phyloP scores from a whole-genome alignment of 2,113 vertebrate genomes.

The Ibidorhyncha struthersii region DNA sequence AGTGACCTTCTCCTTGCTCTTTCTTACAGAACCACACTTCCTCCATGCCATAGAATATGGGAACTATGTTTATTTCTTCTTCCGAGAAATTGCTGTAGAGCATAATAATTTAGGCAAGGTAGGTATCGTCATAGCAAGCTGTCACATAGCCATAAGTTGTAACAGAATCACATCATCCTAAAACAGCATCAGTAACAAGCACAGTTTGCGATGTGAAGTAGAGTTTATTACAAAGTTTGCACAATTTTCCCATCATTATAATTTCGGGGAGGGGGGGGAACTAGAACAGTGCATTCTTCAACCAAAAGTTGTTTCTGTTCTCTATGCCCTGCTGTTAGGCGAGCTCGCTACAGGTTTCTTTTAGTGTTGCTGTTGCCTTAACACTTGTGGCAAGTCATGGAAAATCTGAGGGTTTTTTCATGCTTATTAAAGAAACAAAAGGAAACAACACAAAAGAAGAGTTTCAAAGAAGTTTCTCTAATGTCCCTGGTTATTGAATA shows the following conservation, averaged over 20 bases:
- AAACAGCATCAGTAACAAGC: background rate
- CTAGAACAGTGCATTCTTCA: background rate
- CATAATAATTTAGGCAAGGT: conserved; percentile 98
- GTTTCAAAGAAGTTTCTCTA: conserved; percentile 67
- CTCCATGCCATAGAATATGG: conserved; percentile 97
- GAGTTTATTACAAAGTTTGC: background rate
- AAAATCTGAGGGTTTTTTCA: conserved; percentile 11
- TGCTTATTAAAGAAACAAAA: conserved; percentile 42
- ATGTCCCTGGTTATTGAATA: conserved; percentile 80
- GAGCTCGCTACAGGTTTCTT: background rate
- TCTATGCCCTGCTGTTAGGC: background rate
- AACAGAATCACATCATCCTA: background rate
- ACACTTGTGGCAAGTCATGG: conserved; percentile 1
- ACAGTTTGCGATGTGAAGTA: background rate
- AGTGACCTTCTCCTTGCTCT: background rate
- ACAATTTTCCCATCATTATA: background rate
- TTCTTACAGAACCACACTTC: conserved; percentile 93
- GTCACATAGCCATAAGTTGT: background rate
- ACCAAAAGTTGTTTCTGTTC: background rate
- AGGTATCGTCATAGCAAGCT: background rate
- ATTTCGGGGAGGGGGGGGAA: background rate
- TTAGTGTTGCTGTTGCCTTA: conserved; percentile 24
- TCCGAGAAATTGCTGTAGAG: conserved; percentile 96
- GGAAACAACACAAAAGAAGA: conserved; percentile 31
- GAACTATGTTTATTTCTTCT: conserved; percentile 98